These are phyloP conservation scores for Steinernema scapterisci DNA, from an alignment of 2,888 invertebrate genomes.

Conservation along the genomic window DNA sequence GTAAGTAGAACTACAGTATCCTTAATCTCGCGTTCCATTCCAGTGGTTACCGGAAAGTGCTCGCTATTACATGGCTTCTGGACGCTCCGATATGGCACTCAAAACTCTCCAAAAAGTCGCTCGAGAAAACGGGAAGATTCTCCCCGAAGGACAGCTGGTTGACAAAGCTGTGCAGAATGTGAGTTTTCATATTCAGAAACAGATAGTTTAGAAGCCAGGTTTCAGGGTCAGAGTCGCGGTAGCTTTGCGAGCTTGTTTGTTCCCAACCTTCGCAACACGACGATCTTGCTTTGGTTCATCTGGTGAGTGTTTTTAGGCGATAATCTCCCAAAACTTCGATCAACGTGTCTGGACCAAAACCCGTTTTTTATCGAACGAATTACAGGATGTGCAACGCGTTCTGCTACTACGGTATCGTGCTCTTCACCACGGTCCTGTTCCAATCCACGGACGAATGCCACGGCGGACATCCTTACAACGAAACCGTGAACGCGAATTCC, in stretches of 20 bases:
- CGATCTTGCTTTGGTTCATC: conserved; percentile 86
- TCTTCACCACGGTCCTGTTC: conserved; percentile 91
- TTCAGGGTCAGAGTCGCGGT: conserved; percentile 68
- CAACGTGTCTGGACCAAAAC: too few relatives aligned
- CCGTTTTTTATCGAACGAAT: not conserved
- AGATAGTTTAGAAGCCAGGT: not conserved
- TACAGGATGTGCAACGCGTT: conserved; percentile 76
- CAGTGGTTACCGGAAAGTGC: conserved; percentile 95
- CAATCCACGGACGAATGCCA: conserved; percentile 73
- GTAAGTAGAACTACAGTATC: conserved; percentile 67
- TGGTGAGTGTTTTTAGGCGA: conserved; percentile 74
- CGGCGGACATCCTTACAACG: conserved; percentile 65
- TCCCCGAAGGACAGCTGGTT: conserved; percentile 83
- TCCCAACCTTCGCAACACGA: conserved; percentile 82
- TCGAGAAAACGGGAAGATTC: conserved; percentile 83
- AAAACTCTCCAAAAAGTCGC: conserved; percentile 85
- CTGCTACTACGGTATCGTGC: conserved; percentile 89
- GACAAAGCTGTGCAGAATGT: conserved; percentile 71
- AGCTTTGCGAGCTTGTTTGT: conserved; percentile 72
- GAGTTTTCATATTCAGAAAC: not conserved
- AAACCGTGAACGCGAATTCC: conserved; percentile 41
- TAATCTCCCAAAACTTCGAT: too few relatives aligned
- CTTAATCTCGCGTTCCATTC: conserved; percentile 59
- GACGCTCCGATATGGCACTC: conserved; percentile 83
- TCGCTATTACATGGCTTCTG: conserved; percentile 83